phyloP scores from a whole-genome alignment of 30 jellyfish, hydroid and myxozoan species.

The Pseudorhiza aurosa region DNA sequence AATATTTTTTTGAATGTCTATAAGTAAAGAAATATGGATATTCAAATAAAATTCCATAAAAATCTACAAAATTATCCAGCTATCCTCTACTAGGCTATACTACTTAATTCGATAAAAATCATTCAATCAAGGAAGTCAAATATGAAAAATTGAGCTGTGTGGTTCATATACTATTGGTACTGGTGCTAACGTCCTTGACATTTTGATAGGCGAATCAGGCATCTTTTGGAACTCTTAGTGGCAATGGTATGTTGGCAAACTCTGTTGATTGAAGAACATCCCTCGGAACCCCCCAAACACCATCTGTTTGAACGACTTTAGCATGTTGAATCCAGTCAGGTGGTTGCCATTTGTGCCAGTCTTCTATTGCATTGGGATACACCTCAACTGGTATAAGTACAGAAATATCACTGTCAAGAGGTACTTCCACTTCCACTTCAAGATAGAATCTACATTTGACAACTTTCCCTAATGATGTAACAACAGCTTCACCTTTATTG shows the following conservation, averaged over 20 bases:
- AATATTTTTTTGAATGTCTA: no score
- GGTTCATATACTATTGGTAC: no score
- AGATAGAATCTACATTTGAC: constrained; percentile 40
- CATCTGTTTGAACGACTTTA: not conserved
- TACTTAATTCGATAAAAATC: no score
- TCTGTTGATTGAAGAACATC: constrained; percentile 35
- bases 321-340: constrained; percentile 50
- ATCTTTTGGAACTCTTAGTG: constrained; percentile 16
- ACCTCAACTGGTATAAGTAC: constrained; percentile 24
- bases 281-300: constrained; percentile 34
- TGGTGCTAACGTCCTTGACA: no score
- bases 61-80: no score
- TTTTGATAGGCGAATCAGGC: no score
- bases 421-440: constrained; percentile 50
- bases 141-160: no score
- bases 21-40: no score
- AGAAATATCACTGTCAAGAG: constrained; percentile 36
- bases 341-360: constrained; percentile 50
- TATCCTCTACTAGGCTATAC: no score
- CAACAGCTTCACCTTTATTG: not conserved
- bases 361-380: constrained; percentile 17
- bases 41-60: no score
- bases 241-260: constrained; percentile 46
- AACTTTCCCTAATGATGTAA: constrained; percentile 22
- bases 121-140: no score